These are phyloP conservation scores for Gavia stellata DNA, from an alignment of 2,113 vertebrate genomes.

Conservation along the genomic window DNA sequence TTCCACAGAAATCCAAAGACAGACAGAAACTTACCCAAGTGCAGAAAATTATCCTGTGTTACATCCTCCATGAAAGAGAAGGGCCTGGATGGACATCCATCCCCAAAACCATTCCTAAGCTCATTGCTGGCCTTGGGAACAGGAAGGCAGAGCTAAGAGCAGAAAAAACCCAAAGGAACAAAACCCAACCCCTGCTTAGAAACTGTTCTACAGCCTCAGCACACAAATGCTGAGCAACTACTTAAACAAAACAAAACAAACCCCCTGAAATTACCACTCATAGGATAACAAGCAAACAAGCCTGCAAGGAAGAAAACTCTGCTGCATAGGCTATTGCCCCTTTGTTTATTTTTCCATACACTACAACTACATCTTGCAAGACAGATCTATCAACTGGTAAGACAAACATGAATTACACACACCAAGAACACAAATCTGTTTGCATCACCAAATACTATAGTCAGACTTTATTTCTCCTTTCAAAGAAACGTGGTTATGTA, in stretches of 20 bases:
- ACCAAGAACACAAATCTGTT: not conserved
- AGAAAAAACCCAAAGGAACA: not conserved
- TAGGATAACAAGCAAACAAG: not conserved
- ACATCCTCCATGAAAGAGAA: not conserved
- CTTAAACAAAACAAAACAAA: not conserved
- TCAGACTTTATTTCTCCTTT: not conserved
- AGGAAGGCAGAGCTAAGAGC: not conserved
- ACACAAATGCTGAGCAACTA: not conserved
- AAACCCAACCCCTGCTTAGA: not conserved
- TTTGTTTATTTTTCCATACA: not conserved
- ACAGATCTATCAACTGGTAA: not conserved
- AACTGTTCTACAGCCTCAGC: not conserved
- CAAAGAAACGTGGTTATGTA: not conserved
- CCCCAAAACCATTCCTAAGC: not conserved
- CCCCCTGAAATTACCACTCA: not conserved
- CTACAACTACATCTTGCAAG: not conserved
- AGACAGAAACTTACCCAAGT: not conserved
- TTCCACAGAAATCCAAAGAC: not conserved
- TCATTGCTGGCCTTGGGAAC: not conserved
- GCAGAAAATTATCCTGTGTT: not conserved
- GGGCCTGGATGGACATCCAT: not conserved
- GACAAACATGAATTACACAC: not conserved
- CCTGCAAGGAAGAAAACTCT: not conserved
- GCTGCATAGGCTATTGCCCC: not conserved
- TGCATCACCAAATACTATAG: not conserved